A percentile compares a stretch with the other conserved stretches of the same genome.
Conservation (phyloP, 2,888 invertebrate species). For the Eudasyphora cyanicolor region DNA sequence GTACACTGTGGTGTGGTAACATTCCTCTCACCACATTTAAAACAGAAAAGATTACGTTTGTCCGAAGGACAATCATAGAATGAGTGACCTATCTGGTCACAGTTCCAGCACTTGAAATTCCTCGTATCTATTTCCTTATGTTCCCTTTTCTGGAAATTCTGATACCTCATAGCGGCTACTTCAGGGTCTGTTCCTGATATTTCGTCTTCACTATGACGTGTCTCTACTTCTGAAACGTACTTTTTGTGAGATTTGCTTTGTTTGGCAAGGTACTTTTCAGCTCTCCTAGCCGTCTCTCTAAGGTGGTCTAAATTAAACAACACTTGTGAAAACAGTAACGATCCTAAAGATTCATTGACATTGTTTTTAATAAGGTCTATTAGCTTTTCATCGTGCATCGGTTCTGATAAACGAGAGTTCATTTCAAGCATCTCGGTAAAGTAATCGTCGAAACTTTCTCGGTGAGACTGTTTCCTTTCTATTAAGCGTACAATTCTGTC, state of each 20-base stretch:
- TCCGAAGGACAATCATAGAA: conserved; percentile 25
- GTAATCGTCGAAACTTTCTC: conserved; percentile 19
- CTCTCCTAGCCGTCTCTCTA: conserved; percentile 1
- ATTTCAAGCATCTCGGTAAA: conserved; percentile 16
- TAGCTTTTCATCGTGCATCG: conserved; percentile 13
- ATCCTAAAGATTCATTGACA: conserved; percentile 5
- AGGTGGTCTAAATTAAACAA: background rate
- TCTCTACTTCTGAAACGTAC: conserved; percentile 19
- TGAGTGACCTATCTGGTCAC: conserved; percentile 18
- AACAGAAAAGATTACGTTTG: conserved; percentile 23
- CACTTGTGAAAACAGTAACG: conserved; percentile 8
- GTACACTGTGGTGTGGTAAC: conserved; percentile 8
- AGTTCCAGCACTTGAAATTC: background rate
- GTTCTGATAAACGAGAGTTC: conserved; percentile 16
- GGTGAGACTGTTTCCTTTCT: background rate
- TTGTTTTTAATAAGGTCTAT: conserved; percentile 16
- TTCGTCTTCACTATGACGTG: background rate
- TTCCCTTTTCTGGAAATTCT: background rate
- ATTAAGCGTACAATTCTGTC: conserved; percentile 26
- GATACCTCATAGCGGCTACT: conserved; percentile 1
- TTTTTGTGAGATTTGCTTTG: background rate
- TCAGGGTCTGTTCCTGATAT: background rate
- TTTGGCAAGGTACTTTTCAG: background rate
- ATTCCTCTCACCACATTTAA: conserved; percentile 22
- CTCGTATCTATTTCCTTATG: background rate